These are phyloP conservation scores for Catharus ustulatus DNA, from an alignment of 2,797 vertebrate species.

Conservation along the genomic window DNA sequence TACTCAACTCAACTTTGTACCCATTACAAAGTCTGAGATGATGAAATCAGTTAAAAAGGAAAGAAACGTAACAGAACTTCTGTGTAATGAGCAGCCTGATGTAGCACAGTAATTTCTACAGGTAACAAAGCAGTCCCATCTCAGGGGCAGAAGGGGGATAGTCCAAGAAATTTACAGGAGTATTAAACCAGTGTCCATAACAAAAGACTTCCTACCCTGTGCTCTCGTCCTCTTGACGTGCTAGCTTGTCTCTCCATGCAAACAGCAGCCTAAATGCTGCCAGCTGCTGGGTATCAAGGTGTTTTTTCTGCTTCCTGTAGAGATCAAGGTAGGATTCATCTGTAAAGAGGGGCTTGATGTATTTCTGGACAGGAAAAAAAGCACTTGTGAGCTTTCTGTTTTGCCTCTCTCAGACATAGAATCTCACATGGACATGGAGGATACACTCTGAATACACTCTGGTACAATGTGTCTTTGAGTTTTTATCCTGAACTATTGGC, in stretches of 20 bases:
- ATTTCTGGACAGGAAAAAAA: constrained; percentile 82
- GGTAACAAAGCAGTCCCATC: neutral
- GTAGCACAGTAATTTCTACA: neutral
- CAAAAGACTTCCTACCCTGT: constrained; percentile 82
- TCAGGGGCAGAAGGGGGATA: neutral
- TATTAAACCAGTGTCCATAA: neutral
- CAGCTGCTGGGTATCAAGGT: constrained; percentile 92
- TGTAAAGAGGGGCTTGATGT: constrained; percentile 91
- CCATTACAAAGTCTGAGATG: neutral
- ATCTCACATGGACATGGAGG: accelerated
- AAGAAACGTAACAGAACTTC: neutral
- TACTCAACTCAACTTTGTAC: neutral
- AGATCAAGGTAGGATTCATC: constrained; percentile 93
- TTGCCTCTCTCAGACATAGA: neutral
- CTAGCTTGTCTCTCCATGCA: constrained; percentile 93
- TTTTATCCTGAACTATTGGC: neutral
- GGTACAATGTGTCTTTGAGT: neutral
- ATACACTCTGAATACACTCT: neutral
- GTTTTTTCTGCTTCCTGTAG: constrained; percentile 91
- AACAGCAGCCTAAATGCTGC: constrained; percentile 90
- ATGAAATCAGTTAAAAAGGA: neutral
- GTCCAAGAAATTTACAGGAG: neutral
- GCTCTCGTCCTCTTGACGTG: constrained; percentile 93
- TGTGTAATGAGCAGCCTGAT: neutral
- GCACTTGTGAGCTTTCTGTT: neutral